Conservation (phyloP, 2,888 invertebrate genomes). For the Ceraclea dissimilis region DNA sequence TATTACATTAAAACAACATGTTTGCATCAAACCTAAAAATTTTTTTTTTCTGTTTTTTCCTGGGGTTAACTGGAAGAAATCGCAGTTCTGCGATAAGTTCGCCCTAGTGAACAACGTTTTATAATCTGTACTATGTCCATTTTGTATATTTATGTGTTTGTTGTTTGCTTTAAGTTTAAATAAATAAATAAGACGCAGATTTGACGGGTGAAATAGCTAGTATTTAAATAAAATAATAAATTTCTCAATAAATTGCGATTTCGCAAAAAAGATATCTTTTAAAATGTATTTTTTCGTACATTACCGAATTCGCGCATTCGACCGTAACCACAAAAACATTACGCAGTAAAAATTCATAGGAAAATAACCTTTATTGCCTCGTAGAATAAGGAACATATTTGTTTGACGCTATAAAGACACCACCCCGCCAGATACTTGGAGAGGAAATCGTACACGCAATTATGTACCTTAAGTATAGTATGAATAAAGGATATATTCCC, state of each 20-base stretch:
- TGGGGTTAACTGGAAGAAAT: no score
- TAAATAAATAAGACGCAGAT: no score
- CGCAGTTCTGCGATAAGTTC: no score
- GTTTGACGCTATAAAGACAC: neutral
- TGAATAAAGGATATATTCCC: neutral
- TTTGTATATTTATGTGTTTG: no score
- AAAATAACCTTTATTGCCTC: slow-evolving; percentile 10
- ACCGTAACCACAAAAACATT: slow-evolving; percentile 11
- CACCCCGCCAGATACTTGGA: neutral
- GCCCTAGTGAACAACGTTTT: no score
- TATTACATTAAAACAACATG: no score
- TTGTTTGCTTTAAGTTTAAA: no score
- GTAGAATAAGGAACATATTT: slow-evolving; percentile 9
- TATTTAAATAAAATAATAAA: neutral
- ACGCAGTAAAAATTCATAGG: slow-evolving; percentile 10
- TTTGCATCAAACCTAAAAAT: no score
- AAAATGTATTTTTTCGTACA: neutral
- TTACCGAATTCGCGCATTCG: slow-evolving; percentile 8
- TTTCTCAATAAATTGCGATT: neutral
- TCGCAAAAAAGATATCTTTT: neutral
- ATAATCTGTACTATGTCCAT: no score
- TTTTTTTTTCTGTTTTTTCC: no score
- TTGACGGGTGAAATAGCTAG: neutral
- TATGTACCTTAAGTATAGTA: slow-evolving; percentile 4
- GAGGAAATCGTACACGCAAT: neutral